Base-by-base conservation (phyloP, 2,113 vertebrate species). In the Cercocebus atys region DNA sequence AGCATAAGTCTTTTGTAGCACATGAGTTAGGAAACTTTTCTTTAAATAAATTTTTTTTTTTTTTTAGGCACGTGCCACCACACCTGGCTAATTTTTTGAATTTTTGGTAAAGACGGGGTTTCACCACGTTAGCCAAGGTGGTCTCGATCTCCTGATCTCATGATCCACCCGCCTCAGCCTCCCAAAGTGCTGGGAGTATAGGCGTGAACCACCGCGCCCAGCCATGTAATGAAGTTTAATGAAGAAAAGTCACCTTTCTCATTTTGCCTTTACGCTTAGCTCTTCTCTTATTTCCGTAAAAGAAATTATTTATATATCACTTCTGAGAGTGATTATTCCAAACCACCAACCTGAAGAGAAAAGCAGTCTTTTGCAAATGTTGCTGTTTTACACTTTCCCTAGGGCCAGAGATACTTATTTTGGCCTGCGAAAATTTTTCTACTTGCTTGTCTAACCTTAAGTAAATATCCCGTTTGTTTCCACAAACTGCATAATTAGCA, bases 401-500 rank as follows among this genome's bases (percentile, higher is more conserved):
- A 92, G 6, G 52, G 72, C 81, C 88, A 83, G 64, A 83, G 57
- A 87, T 87, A 97, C 84, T 94, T 97, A 91, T 23, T 95, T 97
- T 91, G 91, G 93, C 88, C 76, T 94, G 95, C n/a, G 40, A 57
- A 84, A 76, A 43, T 17, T 75, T 94, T 85, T 94, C 84, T 85
- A 30, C 45, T 35, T 47, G 35, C 6, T 23, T 78, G 30, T 73
- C 38, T 93, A 75, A 78, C 81, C 73, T 90, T 94, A 94, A 76
- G 68, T 92, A 95, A 97, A 94, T 93, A 91, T 78, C 30, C 66
- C 4, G 0, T 95, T 55, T 96, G 45, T 91, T 94, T 87, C 80
- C 61, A 70, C 38, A 66, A 94, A 93, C 59, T 72, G 11, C 70
- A 40, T 92, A 87, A 90, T 90, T 90, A 96, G 78, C 76, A 76